phyloP scores from a whole-genome alignment of 2,888 invertebrate genomes.

The Drosophila formosana region DNA sequence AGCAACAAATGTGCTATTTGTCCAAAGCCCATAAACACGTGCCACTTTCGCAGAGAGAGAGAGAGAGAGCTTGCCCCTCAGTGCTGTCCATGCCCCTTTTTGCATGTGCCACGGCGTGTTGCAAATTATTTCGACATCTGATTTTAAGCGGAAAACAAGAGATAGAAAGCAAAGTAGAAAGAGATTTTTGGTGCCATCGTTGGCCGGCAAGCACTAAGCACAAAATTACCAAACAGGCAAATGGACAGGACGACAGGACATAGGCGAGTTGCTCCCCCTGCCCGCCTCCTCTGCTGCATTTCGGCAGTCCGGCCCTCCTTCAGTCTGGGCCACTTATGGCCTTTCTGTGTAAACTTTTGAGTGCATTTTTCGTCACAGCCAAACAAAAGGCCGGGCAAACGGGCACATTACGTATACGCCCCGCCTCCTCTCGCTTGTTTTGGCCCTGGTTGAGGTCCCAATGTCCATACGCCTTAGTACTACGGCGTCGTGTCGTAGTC shows the following conservation, averaged over 20 bases:
- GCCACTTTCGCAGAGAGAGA: conserved; percentile 53
- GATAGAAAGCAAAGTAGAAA: conserved; percentile 62
- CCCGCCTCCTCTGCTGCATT: not conserved
- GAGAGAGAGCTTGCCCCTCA: conserved; percentile 10
- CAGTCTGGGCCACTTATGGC: conserved; percentile 70
- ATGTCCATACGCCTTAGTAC: conserved; percentile 17
- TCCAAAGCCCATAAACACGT: conserved; percentile 71
- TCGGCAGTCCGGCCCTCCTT: not conserved
- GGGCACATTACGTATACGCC: conserved; percentile 60
- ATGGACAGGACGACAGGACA: conserved; percentile 60
- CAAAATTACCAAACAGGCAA: conserved; percentile 75
- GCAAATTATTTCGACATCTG: conserved; percentile 84
- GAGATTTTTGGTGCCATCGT: conserved; percentile 60
- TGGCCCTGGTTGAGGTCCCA: not conserved
- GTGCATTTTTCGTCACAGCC: conserved; percentile 77
- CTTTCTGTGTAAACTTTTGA: conserved; percentile 80
- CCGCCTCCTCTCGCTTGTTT: not conserved
- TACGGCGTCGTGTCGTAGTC: conserved; percentile 19
- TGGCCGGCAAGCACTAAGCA: conserved; percentile 67
- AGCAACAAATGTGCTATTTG: conserved; percentile 58
- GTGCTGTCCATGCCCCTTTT: conserved; percentile 12
- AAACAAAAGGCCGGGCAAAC: conserved; percentile 73
- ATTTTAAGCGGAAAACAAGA: conserved; percentile 85
- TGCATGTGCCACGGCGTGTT: conserved; percentile 74
- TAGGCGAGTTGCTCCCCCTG: conserved; percentile 3